Evolutionary conservation across 2,797 vertebrate species (phyloP), one percentile per base, ranked within the genome.

Genomic region (Myotis planiceps): DNA sequence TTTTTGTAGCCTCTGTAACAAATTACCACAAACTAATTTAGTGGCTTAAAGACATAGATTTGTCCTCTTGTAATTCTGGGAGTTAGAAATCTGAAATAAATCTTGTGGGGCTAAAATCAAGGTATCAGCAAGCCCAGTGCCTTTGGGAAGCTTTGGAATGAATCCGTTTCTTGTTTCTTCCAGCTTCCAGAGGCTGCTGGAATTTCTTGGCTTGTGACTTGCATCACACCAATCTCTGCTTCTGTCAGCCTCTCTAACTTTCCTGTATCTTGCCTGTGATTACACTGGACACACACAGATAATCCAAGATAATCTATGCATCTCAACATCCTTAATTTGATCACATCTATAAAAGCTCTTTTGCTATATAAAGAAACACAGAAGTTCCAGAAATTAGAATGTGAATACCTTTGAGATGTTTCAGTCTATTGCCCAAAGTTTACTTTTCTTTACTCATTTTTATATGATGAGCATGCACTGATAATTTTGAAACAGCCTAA

Each of bases 11-110:
- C 72, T 15, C 42, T 81, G 0, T 88, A 81, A 95, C 9, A 96
- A 93, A 81, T 81, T 72, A 92, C 18, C 53, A 39, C 49, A 82
- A 85, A 88, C 9, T 55, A 88, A 84, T 9, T 65, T 58, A 84
- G 29, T 75, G 12, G 16, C n/a, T 90, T 58, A 88, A 71, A 90
- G 88, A 89, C 12, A 75, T 18, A 75, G 25, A 83, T 72, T 27
- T 66, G 65, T 93, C 72, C 47, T 92, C 27, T 92, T 65, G 45
- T 2, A 25, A 0, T 79, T 88, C 74, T 65, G 21, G 13, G 37
- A 47, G 9, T 29, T 27, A 45, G n/a, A 84, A 79, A 6, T 53
- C 39, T 76, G 47, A 95, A 93, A 87, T 47, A 80, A 85, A 32
- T 32, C 27, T 71, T 65, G 69, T 0, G 0, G 9, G 39, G 5